A percentile compares a stretch with the other conserved stretches of the same genome.
phyloP scores from a whole-genome alignment of 2,797 vertebrate species.

The Halcyon badia region DNA sequence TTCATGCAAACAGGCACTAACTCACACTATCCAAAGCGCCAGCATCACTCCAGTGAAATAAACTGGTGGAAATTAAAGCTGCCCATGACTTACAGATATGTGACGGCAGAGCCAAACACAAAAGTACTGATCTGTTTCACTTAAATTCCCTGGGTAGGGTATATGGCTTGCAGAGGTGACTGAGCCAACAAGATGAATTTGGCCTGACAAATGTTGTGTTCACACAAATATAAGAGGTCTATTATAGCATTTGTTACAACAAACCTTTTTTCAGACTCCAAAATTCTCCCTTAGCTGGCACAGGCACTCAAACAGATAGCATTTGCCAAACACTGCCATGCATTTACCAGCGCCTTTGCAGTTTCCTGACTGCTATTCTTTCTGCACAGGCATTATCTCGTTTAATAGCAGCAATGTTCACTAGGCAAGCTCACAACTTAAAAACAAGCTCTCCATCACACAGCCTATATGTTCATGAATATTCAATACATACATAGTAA shows the following conservation, averaged over 20 bases:
- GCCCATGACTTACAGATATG: not conserved
- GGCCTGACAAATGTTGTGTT: fast-evolving
- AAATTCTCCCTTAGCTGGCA: not conserved
- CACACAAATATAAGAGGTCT: not conserved
- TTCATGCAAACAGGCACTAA: not conserved
- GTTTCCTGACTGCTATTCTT: not conserved
- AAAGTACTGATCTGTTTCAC: not conserved
- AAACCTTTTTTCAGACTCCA: not conserved
- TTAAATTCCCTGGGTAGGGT: fast-evolving
- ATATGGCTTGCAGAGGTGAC: not conserved
- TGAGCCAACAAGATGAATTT: not conserved
- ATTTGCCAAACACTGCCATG: not conserved
- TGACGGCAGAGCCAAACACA: not conserved
- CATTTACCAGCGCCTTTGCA: not conserved
- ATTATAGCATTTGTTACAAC: not conserved
- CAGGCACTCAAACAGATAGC: not conserved
- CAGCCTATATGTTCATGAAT: not conserved
- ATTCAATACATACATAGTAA: not conserved
- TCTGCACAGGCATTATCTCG: not conserved
- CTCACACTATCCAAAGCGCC: not conserved
- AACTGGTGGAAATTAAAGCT: not conserved
- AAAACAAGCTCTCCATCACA: not conserved
- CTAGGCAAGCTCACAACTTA: not conserved
- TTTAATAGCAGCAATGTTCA: not conserved
- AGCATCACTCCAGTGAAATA: not conserved